Base-by-base conservation (phyloP, 2,113 vertebrate genomes). In the Hoplias malabaricus region DNA sequence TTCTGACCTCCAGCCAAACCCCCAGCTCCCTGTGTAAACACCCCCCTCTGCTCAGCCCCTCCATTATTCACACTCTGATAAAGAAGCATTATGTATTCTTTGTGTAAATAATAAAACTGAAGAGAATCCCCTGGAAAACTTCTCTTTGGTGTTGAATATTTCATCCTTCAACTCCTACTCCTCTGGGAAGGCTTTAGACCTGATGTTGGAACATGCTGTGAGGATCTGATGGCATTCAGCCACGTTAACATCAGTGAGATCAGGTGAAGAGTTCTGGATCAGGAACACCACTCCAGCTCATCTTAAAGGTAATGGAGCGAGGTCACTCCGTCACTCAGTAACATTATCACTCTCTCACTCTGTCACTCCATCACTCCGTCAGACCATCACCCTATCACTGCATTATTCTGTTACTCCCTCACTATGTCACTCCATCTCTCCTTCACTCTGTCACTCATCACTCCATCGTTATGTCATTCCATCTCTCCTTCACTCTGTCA, bases 91-190 rank as follows among this genome's bases (percentile, higher is more conserved):
- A 54, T 53, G 36, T 56, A 42, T 25, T 19, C n/a, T 34, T 69
- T 62, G 31, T 48, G 62, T 57, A n/a, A 50, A 43, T 69, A 62
- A 69, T 70, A 29, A 11, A 48, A 34, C 14, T 73, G 54, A 61
- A 61, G 36, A 56, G 13, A n/a, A 2, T 73, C 14, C 36, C 29
- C 66, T 69, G 42, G 34, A 56, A 42, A n/a, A 43, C 25, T 2
- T 19, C 66, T 31, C 42, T 34, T 69, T 46, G 2, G 29, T 69
- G 54, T 69, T 77, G 54, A 62, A 38, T 50, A 25, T 38, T 78
- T 70, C n/a, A 61, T 77, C 8, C 29, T 5, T 56, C 23, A 3
- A n/a, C 46, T n/a, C 29, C 4, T 34, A 25, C 10, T 5, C 23
- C 9, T 25, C 46, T 53, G 40, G 9, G 29, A n/a, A n/a, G n/a